phyloP scores from a whole-genome alignment of 2,888 invertebrate species.

The Plebejus argus region DNA sequence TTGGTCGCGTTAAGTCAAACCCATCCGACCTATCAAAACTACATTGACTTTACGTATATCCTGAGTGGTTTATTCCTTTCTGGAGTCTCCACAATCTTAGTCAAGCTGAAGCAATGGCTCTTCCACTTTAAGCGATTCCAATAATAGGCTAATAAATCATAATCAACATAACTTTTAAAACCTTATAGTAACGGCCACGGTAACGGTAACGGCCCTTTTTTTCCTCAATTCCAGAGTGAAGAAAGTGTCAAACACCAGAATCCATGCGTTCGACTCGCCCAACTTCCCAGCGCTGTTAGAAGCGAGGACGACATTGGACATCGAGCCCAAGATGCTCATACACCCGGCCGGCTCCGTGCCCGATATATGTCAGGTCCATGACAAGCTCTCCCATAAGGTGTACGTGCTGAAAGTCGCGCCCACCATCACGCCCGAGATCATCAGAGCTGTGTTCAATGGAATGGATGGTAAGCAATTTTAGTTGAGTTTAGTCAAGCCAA shows the following conservation, averaged over 20 bases:
- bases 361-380: conserved; percentile 85
- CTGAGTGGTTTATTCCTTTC: no score
- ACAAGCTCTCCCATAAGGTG: conserved; percentile 89
- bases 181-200: no score
- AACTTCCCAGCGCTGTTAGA: conserved; percentile 91
- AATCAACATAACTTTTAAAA: no score
- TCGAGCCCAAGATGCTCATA: conserved; percentile 82
- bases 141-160: no score
- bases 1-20: no score
- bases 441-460: conserved; percentile 85
- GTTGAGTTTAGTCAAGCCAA: no score
- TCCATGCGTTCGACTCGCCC: conserved; percentile 93
- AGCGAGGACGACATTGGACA: conserved; percentile 83
- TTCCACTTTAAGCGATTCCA: no score
- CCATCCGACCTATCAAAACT: no score
- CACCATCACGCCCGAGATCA: conserved; percentile 90
- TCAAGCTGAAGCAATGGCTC: no score
- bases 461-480: conserved; percentile 74
- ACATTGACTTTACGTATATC: no score
- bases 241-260: conserved; percentile 87
- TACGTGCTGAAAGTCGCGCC: conserved; percentile 94
- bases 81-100: no score
- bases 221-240: conserved; percentile 80
- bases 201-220: no score
- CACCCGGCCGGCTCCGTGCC: conserved; percentile 64